Evolutionary conservation across 2,113 vertebrate species (phyloP), one percentile per base, ranked within the genome.

Genomic region (Nyctibius bracteatus): DNA sequence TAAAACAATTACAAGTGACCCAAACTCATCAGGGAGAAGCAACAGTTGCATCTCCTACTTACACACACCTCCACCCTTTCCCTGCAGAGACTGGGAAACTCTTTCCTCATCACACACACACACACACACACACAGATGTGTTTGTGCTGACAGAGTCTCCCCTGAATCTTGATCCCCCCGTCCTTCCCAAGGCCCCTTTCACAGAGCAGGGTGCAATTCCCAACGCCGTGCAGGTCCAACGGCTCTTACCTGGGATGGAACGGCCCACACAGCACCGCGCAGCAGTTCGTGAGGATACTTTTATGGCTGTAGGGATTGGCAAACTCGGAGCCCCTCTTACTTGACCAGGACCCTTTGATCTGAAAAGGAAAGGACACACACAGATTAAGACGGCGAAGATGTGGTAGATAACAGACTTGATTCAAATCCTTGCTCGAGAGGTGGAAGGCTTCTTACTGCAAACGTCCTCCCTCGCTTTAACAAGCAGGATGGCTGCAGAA

Each of bases 341-440:
- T 99, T 39, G 99, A 99, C 99, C 99, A 99, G 13, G 99, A 99
- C 55, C 99, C 99, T 97, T 99, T 99, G 94, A 99, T 99, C 99
- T 99, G 94, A 17, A 97, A 96, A 49, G 28, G 27, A 80, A 84
- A 94, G 67, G 77, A 81, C 3, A 85, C 68, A 33, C 5, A 2
- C 25, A 61, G 67, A 21, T 77, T 25, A 95, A 70, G 54, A 89
- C 6, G 65, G 37, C 47, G 24, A 54, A 67, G 54, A 28, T 0
- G 14, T 0, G 13, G 23, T 0, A 46, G 44, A 4, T 0, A 8
- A 8, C 0, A 8, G 65, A 19, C 28, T 30, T 2, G 0, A 25
- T 20, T 63, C 31, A 31, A 66, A 18, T 2, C 57, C 61, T 8
- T 4, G 44, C 55, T 70, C 25, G 14, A 25, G 71, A 62, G 65